Evolutionary conservation across 2,113 vertebrate species (phyloP).

Genomic region (Xiphophorus couchianus): DNA sequence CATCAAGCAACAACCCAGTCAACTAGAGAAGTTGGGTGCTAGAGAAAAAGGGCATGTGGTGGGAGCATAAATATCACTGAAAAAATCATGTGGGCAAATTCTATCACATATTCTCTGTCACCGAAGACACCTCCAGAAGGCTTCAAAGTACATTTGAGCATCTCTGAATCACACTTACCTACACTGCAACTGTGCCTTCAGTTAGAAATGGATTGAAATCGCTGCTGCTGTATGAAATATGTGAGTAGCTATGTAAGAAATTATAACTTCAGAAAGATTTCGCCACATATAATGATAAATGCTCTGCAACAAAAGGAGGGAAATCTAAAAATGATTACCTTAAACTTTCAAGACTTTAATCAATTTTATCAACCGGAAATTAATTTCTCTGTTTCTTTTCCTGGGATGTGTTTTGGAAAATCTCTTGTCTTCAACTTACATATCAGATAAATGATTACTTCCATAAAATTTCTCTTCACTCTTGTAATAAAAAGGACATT

Average conservation of each 20-base stretch:
- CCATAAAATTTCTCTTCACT: slow-evolving; percentile 9
- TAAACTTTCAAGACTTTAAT: background rate
- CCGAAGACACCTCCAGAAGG: slow-evolving; percentile 34
- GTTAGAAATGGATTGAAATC: slow-evolving; percentile 22
- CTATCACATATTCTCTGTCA: slow-evolving; percentile 21
- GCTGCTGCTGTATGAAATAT: slow-evolving; percentile 2
- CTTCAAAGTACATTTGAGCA: slow-evolving; percentile 23
- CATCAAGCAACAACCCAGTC: slow-evolving; percentile 13
- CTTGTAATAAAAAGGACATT: slow-evolving; percentile 11
- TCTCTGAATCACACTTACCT: slow-evolving; percentile 55
- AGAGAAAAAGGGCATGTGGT: slow-evolving; percentile 48
- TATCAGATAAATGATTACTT: background rate
- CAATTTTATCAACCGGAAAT: background rate
- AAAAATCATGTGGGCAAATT: slow-evolving; percentile 42
- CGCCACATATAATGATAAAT: background rate
- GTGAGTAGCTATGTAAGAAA: background rate
- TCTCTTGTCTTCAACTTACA: background rate
- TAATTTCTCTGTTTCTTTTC: background rate
- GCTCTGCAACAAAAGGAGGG: background rate
- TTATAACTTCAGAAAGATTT: background rate
- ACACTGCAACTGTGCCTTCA: slow-evolving; percentile 35
- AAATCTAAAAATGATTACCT: background rate
- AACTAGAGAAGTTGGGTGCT: background rate
- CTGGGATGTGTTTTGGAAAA: background rate
- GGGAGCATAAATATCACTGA: slow-evolving; percentile 45